phyloP scores from a whole-genome alignment of 2,888 invertebrate genomes.

The Aleiodes testaceus region DNA sequence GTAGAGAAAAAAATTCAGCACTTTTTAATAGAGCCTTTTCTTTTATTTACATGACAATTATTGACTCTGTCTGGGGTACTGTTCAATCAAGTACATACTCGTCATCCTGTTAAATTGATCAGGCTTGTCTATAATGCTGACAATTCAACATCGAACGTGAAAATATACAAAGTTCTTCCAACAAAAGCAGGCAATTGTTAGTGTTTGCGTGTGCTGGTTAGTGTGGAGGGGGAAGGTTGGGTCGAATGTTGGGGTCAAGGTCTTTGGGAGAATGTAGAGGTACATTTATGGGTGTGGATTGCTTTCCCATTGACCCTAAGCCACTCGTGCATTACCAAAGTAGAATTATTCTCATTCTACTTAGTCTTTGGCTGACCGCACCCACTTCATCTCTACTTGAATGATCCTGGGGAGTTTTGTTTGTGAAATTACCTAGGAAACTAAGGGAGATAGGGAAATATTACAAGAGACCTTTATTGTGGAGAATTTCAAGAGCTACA shows the following conservation, averaged over 20 bases:
- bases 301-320: slow-evolving; percentile 1
- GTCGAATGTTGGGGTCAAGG: slow-evolving; percentile 4
- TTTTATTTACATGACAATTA: slow-evolving; percentile 7
- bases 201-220: neutral
- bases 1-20: neutral
- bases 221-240: neutral
- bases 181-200: no score
- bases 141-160: neutral
- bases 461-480: no score
- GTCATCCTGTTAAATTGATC: neutral
- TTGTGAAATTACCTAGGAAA: no score
- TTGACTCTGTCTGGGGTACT: neutral
- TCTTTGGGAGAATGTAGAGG: neutral
- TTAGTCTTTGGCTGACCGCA: slow-evolving; percentile 6
- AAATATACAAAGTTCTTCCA: neutral
- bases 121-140: neutral
- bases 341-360: slow-evolving; percentile 9
- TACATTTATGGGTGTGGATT: neutral
- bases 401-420: neutral
- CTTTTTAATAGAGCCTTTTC: neutral
- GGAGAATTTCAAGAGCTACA: no score
- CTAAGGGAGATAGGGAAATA: no score
- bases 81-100: neutral
- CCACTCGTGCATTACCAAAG: slow-evolving; percentile 5
- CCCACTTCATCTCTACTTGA: slow-evolving; percentile 9